Base-by-base conservation (phyloP, 1,140 invertebrate genomes). In the Camponotus floridanus region DNA sequence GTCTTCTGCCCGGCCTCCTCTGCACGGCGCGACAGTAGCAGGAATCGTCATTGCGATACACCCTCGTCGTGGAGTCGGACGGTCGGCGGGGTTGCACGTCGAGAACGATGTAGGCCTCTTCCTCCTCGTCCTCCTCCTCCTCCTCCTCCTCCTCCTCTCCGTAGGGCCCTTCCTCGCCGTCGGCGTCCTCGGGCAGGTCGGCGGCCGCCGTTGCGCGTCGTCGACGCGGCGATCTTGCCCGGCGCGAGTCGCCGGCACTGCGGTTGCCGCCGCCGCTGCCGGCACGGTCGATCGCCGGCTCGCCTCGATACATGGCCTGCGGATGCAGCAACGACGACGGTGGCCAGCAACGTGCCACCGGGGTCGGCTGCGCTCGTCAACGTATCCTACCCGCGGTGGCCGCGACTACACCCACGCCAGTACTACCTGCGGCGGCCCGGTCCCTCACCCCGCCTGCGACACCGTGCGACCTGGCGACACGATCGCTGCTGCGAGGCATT, bases 221-320 rank as follows among this genome's bases (percentile, higher is more conserved):
- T 76, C 71, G 88, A 76, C 76, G 87, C 61, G 84, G 87, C 62
- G 88, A 87, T 87, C 86, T 81, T 74, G 87, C 45, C 74, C 70
- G 80, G 64, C 71, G 85, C 76, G 83, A 80, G 74, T 90, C 88
- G 87, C 88, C 86, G 85, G 84, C 85, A 90, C 87, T 88, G 78
- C 85, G 87, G 87, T 86, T 87, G 76, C 85, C 84, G 85, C 87
- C 88, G 85, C 88, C 87, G 87, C 80, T 80, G 74, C 88, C 88
- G 88, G 86, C 85, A 87, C 81, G 88, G 76, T 87, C 89, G 86
- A 87, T 89, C 81, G 39, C 89, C 89, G 88, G 73, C 55, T 85
- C 88, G 86, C 70, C 76, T 78, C 61, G 67, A 90, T 88, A 87
- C 90, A 91, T 91, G 90, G 90, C 90, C 90, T 86, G 90, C 88